These are phyloP conservation scores for Epizoanthus stellaris DNA, from an alignment of 92 coral and sea anemone genomes.

Conservation along the genomic window DNA sequence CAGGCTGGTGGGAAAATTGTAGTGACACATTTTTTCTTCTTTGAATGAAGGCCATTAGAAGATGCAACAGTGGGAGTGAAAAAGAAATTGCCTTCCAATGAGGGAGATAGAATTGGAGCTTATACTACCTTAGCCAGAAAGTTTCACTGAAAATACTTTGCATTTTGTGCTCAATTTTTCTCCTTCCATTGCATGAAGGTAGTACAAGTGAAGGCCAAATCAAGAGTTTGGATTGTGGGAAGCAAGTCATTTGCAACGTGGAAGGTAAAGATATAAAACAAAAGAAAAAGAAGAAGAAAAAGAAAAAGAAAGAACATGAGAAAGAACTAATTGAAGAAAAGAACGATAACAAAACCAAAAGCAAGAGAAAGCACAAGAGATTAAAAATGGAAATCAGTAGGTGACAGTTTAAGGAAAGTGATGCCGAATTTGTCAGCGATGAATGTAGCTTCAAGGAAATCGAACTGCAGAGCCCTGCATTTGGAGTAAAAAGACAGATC, in stretches of 20 bases:
- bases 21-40: too few relatives aligned
- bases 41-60: too few relatives aligned
- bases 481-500: too few relatives aligned
- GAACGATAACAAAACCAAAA: neutral
- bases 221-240: neutral
- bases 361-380: neutral
- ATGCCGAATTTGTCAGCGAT: neutral
- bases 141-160: too few relatives aligned
- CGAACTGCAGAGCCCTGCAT: too few relatives aligned
- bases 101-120: too few relatives aligned
- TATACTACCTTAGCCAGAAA: too few relatives aligned
- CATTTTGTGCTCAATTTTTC: neutral
- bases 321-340: conserved; percentile 3
- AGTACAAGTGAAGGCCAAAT: neutral
- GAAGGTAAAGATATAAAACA: neutral
- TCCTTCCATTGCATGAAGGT: neutral
- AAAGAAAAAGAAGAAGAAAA: conserved; percentile 8
- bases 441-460: neutral
- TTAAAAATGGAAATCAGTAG: neutral
- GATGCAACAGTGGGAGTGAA: too few relatives aligned
- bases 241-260: neutral
- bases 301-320: conserved; percentile 24
- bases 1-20: too few relatives aligned
- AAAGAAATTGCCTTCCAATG: too few relatives aligned
- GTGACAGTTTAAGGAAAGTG: neutral